Conservation (phyloP, 2,888 invertebrate genomes). For the Artemia sinica region DNA sequence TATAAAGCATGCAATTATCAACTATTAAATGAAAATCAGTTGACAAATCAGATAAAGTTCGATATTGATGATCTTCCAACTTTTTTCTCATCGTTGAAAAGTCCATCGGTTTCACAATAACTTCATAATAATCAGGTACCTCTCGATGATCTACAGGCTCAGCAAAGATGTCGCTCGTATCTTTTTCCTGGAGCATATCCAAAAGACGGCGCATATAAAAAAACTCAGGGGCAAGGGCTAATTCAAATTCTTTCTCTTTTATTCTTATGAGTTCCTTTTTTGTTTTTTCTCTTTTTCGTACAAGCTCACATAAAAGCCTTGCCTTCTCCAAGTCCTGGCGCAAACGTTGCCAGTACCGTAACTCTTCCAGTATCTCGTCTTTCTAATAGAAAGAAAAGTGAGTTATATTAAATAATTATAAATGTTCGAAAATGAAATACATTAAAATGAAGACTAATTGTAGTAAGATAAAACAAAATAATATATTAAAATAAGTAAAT, state of each 20-base stretch:
- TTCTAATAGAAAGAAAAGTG: slow-evolving; percentile 26
- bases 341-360: slow-evolving; percentile 84
- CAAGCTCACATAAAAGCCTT: slow-evolving; percentile 74
- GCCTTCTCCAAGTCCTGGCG: slow-evolving; percentile 86
- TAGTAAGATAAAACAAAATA: slow-evolving; percentile 3
- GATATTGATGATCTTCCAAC: slow-evolving; percentile 33
- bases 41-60: slow-evolving; percentile 38
- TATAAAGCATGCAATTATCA: slow-evolving; percentile 83
- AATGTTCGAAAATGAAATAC: slow-evolving; percentile 8
- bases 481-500: background rate
- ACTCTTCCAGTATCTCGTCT: slow-evolving; percentile 58
- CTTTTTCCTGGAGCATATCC: slow-evolving; percentile 55
- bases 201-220: slow-evolving; percentile 57
- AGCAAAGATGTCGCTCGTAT: slow-evolving; percentile 60
- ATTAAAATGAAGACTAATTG: slow-evolving; percentile 17
- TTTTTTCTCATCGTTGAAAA: slow-evolving; percentile 61
- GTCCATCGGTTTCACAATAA: slow-evolving; percentile 73
- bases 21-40: slow-evolving; percentile 95
- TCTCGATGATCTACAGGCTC: slow-evolving; percentile 78
- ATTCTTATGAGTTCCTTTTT: slow-evolving; percentile 59
- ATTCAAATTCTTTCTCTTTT: slow-evolving; percentile 58
- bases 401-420: background rate
- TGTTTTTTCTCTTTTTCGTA: slow-evolving; percentile 83
- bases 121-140: slow-evolving; percentile 70
- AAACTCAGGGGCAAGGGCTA: slow-evolving; percentile 62